Evolutionary conservation across 2,113 vertebrate genomes (phyloP), one percentile per base, ranked within the genome.

Genomic region (Cephalopterus ornatus): DNA sequence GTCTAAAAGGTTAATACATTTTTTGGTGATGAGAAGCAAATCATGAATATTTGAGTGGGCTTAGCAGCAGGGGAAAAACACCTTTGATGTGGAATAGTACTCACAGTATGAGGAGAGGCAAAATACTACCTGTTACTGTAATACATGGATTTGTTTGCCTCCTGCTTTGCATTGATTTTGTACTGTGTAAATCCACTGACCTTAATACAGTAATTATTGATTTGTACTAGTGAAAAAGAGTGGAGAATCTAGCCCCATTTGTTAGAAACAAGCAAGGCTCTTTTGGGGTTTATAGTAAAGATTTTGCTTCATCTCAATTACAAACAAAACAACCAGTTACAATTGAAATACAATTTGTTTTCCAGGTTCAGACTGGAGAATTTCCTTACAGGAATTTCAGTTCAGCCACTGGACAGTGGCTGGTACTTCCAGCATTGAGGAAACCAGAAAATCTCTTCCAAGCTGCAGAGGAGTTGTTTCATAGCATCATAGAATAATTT

Each of bases 151-250:
- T 58, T 77, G 50, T 71, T 84, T 95, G 23, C 44, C 71, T 75
- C 87, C 52, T 75, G 33, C 18, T 92, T 93, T 86, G 35, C 55
- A 84, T 83, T 95, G 93, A 80, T 95, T 88, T 93, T 42, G 55
- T 55, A 61, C 11, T 2, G 1, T 67, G 63, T 41, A 61, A 74
- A 63, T 52, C 80, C 72, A 47, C 47, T 37, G 68, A 63, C 33
- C 85, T 96, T 59, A 93, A 63, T 65, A 32, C 0, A 85, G 33
- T 71, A 75, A 65, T 52, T 75, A 93, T 91, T 78, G 90, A 93
- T 96, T 81, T 56, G 50, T 74, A 37, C n/a, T 47, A 26, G 26
- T 90, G 58, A 62, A 65, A 92, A 67, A 55, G 21, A 74, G 33
- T 0, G 0, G 53, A 80, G 50, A 63, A 23, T 39, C 41, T 47